These are phyloP conservation scores for Cerastis leucographa DNA, from an alignment of 2,888 invertebrate genomes.

Conservation along the genomic window DNA sequence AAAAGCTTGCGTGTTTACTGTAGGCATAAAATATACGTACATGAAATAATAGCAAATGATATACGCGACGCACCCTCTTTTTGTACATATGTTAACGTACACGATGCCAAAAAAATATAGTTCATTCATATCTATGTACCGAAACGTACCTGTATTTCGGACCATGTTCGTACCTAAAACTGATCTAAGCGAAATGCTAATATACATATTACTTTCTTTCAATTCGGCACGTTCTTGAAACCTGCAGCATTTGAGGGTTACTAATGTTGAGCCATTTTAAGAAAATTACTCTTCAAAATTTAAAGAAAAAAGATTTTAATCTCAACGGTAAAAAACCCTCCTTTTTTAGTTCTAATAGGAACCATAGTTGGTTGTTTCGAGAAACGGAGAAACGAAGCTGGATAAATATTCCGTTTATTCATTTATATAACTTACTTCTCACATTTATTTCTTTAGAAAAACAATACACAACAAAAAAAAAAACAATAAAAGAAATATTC, in stretches of 20 bases:
- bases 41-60: slow-evolving; percentile 30
- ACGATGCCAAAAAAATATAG: neutral
- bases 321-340: too few relatives aligned
- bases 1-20: slow-evolving; percentile 53
- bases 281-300: neutral
- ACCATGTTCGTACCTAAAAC: neutral
- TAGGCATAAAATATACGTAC: slow-evolving; percentile 15
- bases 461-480: too few relatives aligned
- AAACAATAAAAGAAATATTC: neutral
- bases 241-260: neutral
- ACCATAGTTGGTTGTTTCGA: too few relatives aligned
- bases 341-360: too few relatives aligned
- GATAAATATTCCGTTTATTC: neutral
- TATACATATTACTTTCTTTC: neutral
- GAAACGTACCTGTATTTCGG: neutral
- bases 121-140: neutral
- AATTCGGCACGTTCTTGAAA: neutral
- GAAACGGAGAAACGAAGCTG: neutral
- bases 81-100: slow-evolving; percentile 6
- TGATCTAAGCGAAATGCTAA: neutral
- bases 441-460: too few relatives aligned
- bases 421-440: too few relatives aligned
- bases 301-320: neutral
- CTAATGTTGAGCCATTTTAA: neutral
- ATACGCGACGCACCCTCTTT: slow-evolving; percentile 24